Conservation (phyloP, 2,888 invertebrate genomes). For the Andrena camellia region DNA sequence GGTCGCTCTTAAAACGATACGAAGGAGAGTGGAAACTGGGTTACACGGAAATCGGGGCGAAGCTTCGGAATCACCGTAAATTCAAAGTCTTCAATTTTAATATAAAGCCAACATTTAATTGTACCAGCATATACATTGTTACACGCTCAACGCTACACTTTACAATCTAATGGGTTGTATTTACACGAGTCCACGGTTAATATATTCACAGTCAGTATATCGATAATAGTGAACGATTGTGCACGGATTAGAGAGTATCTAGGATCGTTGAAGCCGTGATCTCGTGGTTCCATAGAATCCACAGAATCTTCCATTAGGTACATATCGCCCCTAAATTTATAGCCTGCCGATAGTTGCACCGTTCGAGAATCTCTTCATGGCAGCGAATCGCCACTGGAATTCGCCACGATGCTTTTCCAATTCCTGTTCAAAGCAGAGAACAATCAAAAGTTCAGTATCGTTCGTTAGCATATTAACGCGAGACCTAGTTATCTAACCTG, state of each 20-base stretch:
- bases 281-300: background rate
- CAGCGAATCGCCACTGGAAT: background rate
- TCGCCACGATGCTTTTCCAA: background rate
- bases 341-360: background rate
- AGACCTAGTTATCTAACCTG: background rate
- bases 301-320: background rate
- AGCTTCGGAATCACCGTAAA: background rate
- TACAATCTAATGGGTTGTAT: slow-evolving; percentile 7
- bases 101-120: slow-evolving; percentile 52
- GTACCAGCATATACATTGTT: slow-evolving; percentile 23
- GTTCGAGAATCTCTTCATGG: background rate
- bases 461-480: background rate
- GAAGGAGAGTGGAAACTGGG: background rate
- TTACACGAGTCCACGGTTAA: slow-evolving; percentile 11
- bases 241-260: slow-evolving; percentile 7
- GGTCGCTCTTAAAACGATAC: background rate
- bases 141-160: slow-evolving; percentile 32
- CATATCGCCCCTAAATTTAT: background rate
- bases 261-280: background rate
- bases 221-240: background rate
- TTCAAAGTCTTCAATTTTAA: background rate
- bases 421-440: background rate
- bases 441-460: background rate
- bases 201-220: slow-evolving; percentile 12
- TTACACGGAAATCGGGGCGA: background rate